Evolutionary conservation across 2,113 vertebrate genomes (phyloP).

Genomic region (Anguilla japonica): DNA sequence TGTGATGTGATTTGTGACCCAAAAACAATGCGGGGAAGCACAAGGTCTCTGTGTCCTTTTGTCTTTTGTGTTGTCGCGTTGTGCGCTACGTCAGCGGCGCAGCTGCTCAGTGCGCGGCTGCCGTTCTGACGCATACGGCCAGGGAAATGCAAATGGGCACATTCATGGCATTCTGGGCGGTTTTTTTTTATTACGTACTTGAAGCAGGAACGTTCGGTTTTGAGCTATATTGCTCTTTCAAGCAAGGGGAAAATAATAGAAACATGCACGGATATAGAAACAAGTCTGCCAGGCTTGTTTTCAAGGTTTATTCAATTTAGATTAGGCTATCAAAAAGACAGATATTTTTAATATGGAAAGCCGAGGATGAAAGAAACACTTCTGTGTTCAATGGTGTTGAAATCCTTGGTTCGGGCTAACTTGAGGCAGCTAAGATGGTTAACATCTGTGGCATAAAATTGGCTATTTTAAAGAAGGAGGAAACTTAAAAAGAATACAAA

Average conservation of each 20-base stretch:
- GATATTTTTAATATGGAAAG: conserved; percentile 7
- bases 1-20: conserved; percentile 9
- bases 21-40: conserved; percentile 1
- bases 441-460: conserved; percentile 70
- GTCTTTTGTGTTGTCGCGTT: conserved; percentile 34
- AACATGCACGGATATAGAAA: neutral
- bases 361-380: neutral
- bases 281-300: neutral
- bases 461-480: conserved; percentile 64
- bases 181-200: neutral
- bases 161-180: neutral
- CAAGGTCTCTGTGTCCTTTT: conserved; percentile 3
- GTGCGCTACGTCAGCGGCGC: conserved; percentile 13
- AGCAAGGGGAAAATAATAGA: neutral
- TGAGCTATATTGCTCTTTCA: neutral
- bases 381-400: conserved; percentile 7
- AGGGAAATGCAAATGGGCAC: neutral
- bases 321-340: neutral
- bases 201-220: neutral
- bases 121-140: neutral
- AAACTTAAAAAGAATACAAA: conserved; percentile 70
- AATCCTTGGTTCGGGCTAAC: conserved; percentile 25
- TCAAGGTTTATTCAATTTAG: neutral
- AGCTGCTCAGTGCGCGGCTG: conserved; percentile 29
- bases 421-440: conserved; percentile 57